Base-by-base conservation (phyloP, 2,113 vertebrate genomes). In the Petroica traversi region DNA sequence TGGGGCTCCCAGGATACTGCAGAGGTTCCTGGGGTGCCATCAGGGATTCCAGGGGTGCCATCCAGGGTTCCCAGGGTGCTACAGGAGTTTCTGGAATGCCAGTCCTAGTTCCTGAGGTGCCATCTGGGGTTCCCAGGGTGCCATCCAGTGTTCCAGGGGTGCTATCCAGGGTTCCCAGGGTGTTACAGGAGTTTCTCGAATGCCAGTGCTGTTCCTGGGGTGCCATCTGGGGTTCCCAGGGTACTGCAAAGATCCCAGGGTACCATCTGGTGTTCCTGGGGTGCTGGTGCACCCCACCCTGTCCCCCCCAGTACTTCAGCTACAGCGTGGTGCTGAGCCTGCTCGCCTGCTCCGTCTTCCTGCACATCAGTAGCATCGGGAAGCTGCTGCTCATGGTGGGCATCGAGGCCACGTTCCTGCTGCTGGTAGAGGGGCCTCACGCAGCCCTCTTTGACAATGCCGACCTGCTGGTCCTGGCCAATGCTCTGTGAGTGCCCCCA, bases 301-400 rank as follows among this genome's bases (percentile, higher is more conserved):
- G 64, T 41, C 22, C n/a, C 46, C 59, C 14, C 5, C 78, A 99
- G 99, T 99, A 99, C 97, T 99, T 99, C 96, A 98, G 98, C 94
- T 99, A 99, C 98, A 99, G 98, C 25, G 97, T 99, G 96, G 97
- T 99, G 97, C 98, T 99, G 95, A 99, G 99, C 92, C 98, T 99
- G 93, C 96, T 99, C 96, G 99, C 99, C 97, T 99, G 99, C 97
- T 99, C 99, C 9, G 99, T 99, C 97, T 99, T 99, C 98, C 98
- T 99, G 97, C 99, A 99, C 97, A 99, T 99, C 98, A 99, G 98
- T 96, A 99, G 99, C 98, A 99, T 99, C 2, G 99, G 99, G 88
- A 99, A 99, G 97, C 97, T 99, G 98, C 98, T 98, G 68, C 98
- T 99, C 96, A 98, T 99, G 99, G 98, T 99, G 97, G 97, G 98